Evolutionary conservation across 2,113 vertebrate species (phyloP).

Genomic region (Ciconia boyciana): DNA sequence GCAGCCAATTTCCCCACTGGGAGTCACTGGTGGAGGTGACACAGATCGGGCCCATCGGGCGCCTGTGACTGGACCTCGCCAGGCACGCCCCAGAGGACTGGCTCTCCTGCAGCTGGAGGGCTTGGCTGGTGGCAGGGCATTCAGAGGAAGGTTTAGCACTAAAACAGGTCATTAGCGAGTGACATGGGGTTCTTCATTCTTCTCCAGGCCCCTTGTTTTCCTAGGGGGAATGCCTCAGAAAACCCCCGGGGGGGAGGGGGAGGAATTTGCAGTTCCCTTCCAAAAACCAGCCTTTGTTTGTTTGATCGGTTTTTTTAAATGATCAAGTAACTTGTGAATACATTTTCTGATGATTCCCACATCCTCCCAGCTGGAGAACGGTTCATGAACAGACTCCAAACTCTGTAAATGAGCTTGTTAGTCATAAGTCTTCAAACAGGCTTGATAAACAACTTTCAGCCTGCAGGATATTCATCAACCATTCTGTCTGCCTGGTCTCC

Average conservation of each 20-base stretch:
- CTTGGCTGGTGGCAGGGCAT: background rate
- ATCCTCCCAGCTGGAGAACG: slow-evolving; percentile 61
- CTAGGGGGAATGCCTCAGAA: slow-evolving; percentile 36
- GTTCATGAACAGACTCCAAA: slow-evolving; percentile 56
- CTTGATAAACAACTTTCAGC: slow-evolving; percentile 67
- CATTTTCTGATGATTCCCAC: slow-evolving; percentile 69
- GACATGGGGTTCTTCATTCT: background rate
- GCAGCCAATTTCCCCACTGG: background rate
- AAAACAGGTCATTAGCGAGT: slow-evolving; percentile 15
- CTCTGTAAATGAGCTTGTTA: slow-evolving; percentile 64
- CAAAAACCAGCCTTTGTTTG: slow-evolving; percentile 52
- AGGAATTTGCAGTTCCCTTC: slow-evolving; percentile 43
- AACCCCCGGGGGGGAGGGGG: background rate
- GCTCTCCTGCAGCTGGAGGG: background rate
- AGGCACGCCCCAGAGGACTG: background rate
- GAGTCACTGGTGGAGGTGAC: background rate
- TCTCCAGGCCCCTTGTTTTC: background rate
- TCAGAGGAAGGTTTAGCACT: background rate
- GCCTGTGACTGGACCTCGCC: rapidly evolving
- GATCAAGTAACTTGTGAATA: slow-evolving; percentile 66
- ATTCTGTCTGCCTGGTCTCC: slow-evolving; percentile 54
- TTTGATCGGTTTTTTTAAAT: slow-evolving; percentile 46
- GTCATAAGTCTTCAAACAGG: slow-evolving; percentile 62
- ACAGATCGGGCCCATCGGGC: background rate
- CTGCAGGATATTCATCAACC: slow-evolving; percentile 58